Evolutionary conservation across 2,797 vertebrate species (phyloP).

Genomic region (Leucoraja ocellata): DNA sequence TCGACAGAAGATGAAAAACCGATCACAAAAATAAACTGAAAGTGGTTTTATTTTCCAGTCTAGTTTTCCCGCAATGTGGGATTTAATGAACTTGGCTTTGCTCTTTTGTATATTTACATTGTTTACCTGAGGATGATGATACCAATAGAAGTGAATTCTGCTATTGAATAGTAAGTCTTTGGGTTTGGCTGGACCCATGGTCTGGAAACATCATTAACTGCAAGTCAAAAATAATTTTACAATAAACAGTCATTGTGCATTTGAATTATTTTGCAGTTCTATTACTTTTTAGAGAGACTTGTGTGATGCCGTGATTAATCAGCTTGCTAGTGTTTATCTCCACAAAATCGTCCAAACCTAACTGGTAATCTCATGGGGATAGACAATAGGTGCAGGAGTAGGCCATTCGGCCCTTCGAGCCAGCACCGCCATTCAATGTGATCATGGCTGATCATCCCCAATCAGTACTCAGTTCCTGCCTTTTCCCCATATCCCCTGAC

Average conservation of each 20-base stretch:
- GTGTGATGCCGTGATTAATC: too few species aligned
- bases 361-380: not conserved
- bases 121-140: not conserved
- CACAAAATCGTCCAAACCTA: not conserved
- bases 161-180: not conserved
- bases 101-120: not conserved
- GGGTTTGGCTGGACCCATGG: not conserved
- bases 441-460: too few species aligned
- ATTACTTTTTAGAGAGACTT: too few species aligned
- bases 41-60: not conserved
- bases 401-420: too few species aligned
- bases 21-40: constrained; percentile 49
- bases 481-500: too few species aligned
- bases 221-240: not conserved
- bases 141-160: not conserved
- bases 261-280: too few species aligned
- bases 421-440: too few species aligned
- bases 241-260: not conserved
- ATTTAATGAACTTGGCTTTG: not conserved
- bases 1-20: constrained; percentile 79
- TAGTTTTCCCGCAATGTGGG: constrained; percentile 21
- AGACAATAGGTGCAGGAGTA: too few species aligned
- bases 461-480: too few species aligned
- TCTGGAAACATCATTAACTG: not conserved
- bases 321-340: not conserved